Percentiles rank a stretch among this genome's conserved stretches.
phyloP scores from a whole-genome alignment of 2,888 invertebrate species.

The Eupelmus urozonus region DNA sequence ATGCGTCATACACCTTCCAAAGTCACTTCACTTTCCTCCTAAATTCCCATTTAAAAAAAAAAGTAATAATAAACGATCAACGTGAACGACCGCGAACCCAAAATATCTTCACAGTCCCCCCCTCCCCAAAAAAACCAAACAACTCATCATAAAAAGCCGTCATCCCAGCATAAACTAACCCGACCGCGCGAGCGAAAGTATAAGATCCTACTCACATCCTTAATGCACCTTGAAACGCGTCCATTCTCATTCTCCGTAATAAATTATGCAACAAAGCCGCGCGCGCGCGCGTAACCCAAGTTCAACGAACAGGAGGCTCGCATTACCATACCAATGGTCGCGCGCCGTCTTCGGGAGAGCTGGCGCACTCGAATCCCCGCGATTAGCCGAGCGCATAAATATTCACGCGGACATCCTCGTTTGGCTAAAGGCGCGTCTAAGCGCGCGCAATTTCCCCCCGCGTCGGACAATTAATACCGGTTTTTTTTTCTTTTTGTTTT shows the following conservation, averaged over 20 bases:
- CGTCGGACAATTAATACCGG: slow-evolving; percentile 44
- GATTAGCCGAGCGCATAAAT: slow-evolving; percentile 41
- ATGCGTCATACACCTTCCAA: no score
- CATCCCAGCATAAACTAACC: no score
- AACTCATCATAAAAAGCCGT: no score
- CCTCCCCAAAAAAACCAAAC: not conserved
- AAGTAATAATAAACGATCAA: no score
- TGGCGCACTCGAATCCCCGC: slow-evolving; percentile 43
- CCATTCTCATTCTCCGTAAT: slow-evolving; percentile 12
- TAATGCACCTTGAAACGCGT: slow-evolving; percentile 32
- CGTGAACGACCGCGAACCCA: not conserved
- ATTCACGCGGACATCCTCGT: slow-evolving; percentile 4
- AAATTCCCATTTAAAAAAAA: no score
- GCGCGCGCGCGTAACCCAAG: not conserved
- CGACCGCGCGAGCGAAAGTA: not conserved
- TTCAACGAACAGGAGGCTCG: slow-evolving; percentile 40
- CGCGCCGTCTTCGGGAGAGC: not conserved
- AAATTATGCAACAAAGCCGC: slow-evolving; percentile 34
- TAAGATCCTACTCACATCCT: no score
- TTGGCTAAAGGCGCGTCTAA: slow-evolving; percentile 4
- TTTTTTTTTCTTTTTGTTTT: slow-evolving; percentile 5
- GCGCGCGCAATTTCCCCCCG: not conserved
- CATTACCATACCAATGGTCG: slow-evolving; percentile 13
- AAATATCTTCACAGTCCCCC: not conserved
- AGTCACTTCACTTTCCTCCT: no score